These are phyloP conservation scores for Muscidifurax raptorellus DNA, from an alignment of 1,140 invertebrate species.

Conservation along the genomic window DNA sequence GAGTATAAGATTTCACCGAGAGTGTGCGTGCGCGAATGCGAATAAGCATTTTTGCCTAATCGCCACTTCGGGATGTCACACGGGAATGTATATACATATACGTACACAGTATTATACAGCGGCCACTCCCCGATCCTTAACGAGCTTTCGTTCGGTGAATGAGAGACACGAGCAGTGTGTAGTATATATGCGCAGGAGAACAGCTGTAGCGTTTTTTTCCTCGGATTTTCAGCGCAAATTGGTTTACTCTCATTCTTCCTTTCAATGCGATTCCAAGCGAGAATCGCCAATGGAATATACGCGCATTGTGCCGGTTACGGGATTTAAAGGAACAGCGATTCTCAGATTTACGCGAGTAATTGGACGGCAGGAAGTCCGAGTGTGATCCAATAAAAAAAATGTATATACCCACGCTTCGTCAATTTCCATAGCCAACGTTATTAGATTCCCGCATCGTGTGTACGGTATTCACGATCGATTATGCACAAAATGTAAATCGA, in stretches of 20 bases:
- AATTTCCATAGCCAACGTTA: background rate
- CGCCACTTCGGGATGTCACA: slow-evolving; percentile 15
- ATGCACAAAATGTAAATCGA: background rate
- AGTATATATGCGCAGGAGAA: too few relatives aligned
- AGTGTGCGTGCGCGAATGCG: too few relatives aligned
- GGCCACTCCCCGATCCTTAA: slow-evolving; percentile 13
- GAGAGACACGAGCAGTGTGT: background rate
- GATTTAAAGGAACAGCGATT: background rate
- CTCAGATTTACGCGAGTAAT: background rate
- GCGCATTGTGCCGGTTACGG: background rate
- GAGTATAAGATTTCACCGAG: background rate
- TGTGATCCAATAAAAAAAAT: background rate
- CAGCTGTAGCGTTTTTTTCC: background rate
- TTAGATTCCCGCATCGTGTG: background rate
- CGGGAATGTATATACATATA: slow-evolving; percentile 20
- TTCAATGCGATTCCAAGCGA: background rate
- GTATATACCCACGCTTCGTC: background rate
- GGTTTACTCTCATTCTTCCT: background rate
- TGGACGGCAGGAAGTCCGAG: background rate
- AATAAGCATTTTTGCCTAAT: slow-evolving; percentile 7
- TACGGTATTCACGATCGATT: background rate
- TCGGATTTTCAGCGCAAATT: background rate
- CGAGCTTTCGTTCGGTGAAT: slow-evolving; percentile 42
- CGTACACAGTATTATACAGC: background rate
- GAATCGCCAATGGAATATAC: background rate